phyloP scores from a whole-genome alignment of 2,113 vertebrate species.

The Ameiurus melas region DNA sequence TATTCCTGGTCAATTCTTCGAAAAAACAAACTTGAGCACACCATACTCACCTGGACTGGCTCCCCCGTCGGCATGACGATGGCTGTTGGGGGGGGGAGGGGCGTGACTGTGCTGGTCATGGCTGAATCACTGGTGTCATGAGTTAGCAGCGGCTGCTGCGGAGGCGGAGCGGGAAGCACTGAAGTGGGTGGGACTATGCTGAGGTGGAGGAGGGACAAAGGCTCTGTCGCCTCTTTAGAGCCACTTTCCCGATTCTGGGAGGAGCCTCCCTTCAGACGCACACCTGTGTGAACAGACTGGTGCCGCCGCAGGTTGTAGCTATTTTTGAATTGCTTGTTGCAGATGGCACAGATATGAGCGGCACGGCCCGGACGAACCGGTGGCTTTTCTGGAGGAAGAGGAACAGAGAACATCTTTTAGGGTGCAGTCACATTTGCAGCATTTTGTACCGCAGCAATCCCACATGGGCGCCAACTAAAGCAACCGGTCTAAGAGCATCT shows the following conservation, averaged over 20 bases:
- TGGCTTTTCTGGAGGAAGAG: constrained; percentile 63
- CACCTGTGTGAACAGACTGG: constrained; percentile 87
- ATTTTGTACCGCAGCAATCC: neutral
- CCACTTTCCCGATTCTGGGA: constrained; percentile 46
- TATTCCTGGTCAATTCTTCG: neutral
- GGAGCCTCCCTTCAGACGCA: constrained; percentile 68
- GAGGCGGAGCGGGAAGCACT: constrained; percentile 58
- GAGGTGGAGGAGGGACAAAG: constrained; percentile 73
- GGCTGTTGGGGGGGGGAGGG: constrained; percentile 70
- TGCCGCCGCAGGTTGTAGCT: constrained; percentile 90
- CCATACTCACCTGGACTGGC: constrained; percentile 74
- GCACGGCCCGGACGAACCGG: constrained; percentile 63
- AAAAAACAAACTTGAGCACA: neutral
- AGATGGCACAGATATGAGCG: constrained; percentile 82
- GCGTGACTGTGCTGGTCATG: constrained; percentile 72
- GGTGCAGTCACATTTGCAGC: neutral
- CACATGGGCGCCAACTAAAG: neutral
- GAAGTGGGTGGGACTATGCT: constrained; percentile 56
- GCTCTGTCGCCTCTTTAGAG: constrained; percentile 65
- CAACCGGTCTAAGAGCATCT: neutral
- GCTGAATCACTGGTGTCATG: constrained; percentile 71
- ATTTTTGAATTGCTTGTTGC: constrained; percentile 91
- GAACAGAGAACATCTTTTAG: neutral
- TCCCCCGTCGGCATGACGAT: constrained; percentile 75
- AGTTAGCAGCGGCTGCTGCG: constrained; percentile 59